Conservation (phyloP, 30 jellyfish, hydroid and myxozoan species). For the Hydractinia echinata region DNA sequence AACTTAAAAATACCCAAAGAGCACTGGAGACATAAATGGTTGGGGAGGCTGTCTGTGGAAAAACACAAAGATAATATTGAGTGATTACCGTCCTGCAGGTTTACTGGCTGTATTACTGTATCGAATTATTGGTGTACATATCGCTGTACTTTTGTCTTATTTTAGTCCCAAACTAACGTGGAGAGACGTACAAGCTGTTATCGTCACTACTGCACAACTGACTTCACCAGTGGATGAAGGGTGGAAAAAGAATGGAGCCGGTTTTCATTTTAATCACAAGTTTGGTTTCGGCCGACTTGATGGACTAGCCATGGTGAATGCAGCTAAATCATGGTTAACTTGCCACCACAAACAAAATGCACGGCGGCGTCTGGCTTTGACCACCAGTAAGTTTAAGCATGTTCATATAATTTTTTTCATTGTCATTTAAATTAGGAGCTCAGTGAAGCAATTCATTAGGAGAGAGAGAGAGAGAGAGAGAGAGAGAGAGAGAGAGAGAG, state of each 20-base stretch:
- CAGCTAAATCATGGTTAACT: slow-evolving; percentile 76
- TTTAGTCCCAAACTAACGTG: slow-evolving; percentile 79
- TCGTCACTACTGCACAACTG: slow-evolving; percentile 92
- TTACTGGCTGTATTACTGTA: too few species aligned
- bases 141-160: background rate
- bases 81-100: too few species aligned
- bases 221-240: slow-evolving; percentile 99
- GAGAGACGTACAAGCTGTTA: slow-evolving; percentile 91
- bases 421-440: background rate
- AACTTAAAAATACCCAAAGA: too few species aligned
- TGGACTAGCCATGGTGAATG: slow-evolving; percentile 87
- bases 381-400: slow-evolving; percentile 53
- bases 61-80: too few species aligned
- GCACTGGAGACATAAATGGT: too few species aligned
- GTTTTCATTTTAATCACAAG: slow-evolving; percentile 94
- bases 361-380: slow-evolving; percentile 84
- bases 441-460: background rate
- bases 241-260: slow-evolving; percentile 97
- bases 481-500: too few species aligned
- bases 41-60: too few species aligned
- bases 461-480: too few species aligned
- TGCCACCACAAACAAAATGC: slow-evolving; percentile 80
- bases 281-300: slow-evolving; percentile 98
- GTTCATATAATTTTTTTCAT: background rate
- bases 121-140: too few species aligned